These are phyloP conservation scores for Gulo gulo DNA, from an alignment of 2,113 vertebrate genomes.

Conservation along the genomic window DNA sequence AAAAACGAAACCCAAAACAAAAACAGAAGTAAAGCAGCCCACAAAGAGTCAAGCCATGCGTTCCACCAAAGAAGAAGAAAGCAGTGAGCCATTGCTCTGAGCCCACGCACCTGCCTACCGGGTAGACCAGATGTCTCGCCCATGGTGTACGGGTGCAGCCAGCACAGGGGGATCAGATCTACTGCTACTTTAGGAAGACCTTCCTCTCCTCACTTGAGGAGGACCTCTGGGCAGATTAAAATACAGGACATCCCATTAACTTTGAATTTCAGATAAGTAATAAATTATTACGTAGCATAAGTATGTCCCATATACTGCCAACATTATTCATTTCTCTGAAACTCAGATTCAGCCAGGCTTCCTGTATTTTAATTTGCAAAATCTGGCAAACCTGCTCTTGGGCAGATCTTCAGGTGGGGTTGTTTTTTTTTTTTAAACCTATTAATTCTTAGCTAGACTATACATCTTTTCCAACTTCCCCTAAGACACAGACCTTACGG, in stretches of 20 bases:
- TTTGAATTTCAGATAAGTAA: neutral
- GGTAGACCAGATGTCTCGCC: neutral
- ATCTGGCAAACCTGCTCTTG: neutral
- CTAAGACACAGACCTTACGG: neutral
- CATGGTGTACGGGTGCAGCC: neutral
- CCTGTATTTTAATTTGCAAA: neutral
- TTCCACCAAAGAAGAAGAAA: neutral
- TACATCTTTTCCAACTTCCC: neutral
- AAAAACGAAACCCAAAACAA: neutral
- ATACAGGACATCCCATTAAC: neutral
- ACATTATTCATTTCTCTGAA: neutral
- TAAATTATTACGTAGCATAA: too few relatives aligned
- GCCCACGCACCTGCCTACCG: rapidly evolving
- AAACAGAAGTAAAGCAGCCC: neutral
- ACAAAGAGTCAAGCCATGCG: neutral
- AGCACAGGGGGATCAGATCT: rapidly evolving
- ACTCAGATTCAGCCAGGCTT: neutral
- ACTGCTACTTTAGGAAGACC: rapidly evolving
- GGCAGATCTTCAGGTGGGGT: neutral
- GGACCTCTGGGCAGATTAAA: neutral
- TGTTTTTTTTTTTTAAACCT: neutral
- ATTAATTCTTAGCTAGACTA: neutral
- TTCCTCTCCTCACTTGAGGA: neutral
- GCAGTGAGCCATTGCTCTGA: neutral
- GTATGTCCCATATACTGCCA: neutral